These are phyloP conservation scores for Eristalis tenax DNA, from an alignment of 2,888 invertebrate genomes.

Conservation along the genomic window DNA sequence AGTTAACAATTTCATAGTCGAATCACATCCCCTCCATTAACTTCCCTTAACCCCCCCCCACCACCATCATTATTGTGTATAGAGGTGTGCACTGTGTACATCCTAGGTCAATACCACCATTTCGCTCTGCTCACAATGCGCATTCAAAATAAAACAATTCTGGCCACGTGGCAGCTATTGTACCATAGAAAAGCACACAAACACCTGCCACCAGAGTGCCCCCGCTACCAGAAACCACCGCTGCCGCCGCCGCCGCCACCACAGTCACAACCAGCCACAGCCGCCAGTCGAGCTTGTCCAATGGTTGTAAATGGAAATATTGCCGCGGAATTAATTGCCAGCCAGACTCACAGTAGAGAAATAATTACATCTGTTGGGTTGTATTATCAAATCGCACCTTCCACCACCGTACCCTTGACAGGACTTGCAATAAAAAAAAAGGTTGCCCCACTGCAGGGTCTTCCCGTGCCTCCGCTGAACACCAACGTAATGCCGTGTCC, in stretches of 20 bases:
- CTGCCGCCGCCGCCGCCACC: background rate
- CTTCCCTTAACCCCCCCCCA: slow-evolving; percentile 30
- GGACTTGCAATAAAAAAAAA: slow-evolving; percentile 51
- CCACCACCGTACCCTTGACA: background rate
- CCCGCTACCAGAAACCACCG: background rate
- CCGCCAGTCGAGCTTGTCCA: slow-evolving; percentile 58
- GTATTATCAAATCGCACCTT: slow-evolving; percentile 11
- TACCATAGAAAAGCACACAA: slow-evolving; percentile 33
- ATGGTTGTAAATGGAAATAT: slow-evolving; percentile 64
- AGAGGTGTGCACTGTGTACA: slow-evolving; percentile 14
- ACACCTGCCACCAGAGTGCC: slow-evolving; percentile 21
- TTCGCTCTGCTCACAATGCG: slow-evolving; percentile 33
- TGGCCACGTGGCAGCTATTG: slow-evolving; percentile 57
- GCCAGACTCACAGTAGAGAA: slow-evolving; percentile 54
- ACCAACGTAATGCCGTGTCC: background rate
- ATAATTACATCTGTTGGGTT: slow-evolving; percentile 63
- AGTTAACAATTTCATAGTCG: slow-evolving; percentile 32
- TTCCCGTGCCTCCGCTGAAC: background rate
- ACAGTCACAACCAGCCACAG: background rate
- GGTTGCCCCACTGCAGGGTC: background rate
- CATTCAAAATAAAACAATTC: slow-evolving; percentile 54
- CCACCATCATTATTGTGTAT: background rate
- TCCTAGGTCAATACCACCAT: slow-evolving; percentile 63
- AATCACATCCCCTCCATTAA: slow-evolving; percentile 65
- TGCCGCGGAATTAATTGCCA: slow-evolving; percentile 60